Evolutionary conservation across 1,140 invertebrate species (phyloP).

Genomic region (Colletes latitarsis): DNA sequence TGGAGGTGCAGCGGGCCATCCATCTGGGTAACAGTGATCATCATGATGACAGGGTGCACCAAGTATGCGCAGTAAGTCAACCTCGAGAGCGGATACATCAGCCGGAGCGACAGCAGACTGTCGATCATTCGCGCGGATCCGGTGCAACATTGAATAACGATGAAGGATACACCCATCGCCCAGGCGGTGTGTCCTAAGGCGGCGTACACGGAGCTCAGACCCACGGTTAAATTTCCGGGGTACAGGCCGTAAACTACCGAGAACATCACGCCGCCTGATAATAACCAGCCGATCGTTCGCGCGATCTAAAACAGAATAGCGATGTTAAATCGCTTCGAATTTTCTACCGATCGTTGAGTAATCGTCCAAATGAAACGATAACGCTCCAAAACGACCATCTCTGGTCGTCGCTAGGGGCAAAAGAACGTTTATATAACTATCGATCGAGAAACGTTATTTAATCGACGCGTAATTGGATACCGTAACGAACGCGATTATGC

Average conservation of each 20-base stretch:
- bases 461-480: too few relatives aligned
- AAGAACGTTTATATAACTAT: too few relatives aligned
- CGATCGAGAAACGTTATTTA: too few relatives aligned
- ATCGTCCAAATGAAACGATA: too few relatives aligned
- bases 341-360: too few relatives aligned
- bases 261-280: slow-evolving; percentile 82
- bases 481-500: too few relatives aligned
- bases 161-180: slow-evolving; percentile 89
- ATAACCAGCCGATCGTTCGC: slow-evolving; percentile 83
- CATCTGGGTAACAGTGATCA: slow-evolving; percentile 88
- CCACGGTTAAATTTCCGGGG: slow-evolving; percentile 85
- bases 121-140: slow-evolving; percentile 88
- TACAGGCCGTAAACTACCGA: slow-evolving; percentile 90
- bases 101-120: slow-evolving; percentile 88
- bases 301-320: slow-evolving; percentile 48
- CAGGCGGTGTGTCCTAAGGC: slow-evolving; percentile 86
- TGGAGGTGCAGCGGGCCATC: slow-evolving; percentile 89
- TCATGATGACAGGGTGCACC: slow-evolving; percentile 93
- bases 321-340: not conserved
- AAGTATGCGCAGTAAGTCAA: slow-evolving; percentile 95
- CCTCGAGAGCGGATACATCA: slow-evolving; percentile 91
- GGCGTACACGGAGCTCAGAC: slow-evolving; percentile 83
- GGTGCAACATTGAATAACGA: slow-evolving; percentile 89
- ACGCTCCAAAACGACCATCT: too few relatives aligned
- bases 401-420: too few relatives aligned